These are phyloP conservation scores for Ochropleura plecta DNA, from an alignment of 2,888 invertebrate species.

Conservation along the genomic window DNA sequence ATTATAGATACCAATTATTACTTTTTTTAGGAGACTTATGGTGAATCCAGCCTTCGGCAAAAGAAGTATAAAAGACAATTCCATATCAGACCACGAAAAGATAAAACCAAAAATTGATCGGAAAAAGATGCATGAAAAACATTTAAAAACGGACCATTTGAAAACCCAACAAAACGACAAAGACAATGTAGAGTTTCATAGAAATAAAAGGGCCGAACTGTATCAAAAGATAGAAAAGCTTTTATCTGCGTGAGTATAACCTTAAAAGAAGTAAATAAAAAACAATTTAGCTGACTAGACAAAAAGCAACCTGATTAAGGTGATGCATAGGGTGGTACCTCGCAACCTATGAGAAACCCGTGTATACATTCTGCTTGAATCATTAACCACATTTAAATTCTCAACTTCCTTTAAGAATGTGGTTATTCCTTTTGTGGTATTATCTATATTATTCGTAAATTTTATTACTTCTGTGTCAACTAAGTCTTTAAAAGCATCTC, in stretches of 20 bases:
- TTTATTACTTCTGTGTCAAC: background rate
- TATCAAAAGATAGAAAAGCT: constrained; percentile 92
- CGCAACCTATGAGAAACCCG: background rate
- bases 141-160: constrained; percentile 75
- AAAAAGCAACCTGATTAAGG: rapidly evolving
- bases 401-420: background rate
- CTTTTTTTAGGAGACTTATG: constrained; percentile 68
- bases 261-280: background rate
- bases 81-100: constrained; percentile 78
- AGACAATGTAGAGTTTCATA: constrained; percentile 88
- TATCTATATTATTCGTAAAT: background rate
- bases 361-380: background rate
- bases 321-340: background rate
- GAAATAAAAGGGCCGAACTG: constrained; percentile 91
- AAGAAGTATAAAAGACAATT: constrained; percentile 78
- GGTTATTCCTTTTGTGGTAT: background rate
- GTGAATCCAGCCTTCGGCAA: constrained; percentile 88
- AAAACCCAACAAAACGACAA: constrained; percentile 75
- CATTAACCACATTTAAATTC: background rate
- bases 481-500: background rate
- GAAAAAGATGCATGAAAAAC: constrained; percentile 80
- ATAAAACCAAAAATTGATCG: constrained; percentile 81
- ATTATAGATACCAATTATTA: background rate
- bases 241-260: constrained; percentile 91
- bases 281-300: background rate